A percentile compares a stretch with the other conserved stretches of the same genome.
phyloP scores from a whole-genome alignment of 2,113 vertebrate species.

The Pseudopipra pipra region DNA sequence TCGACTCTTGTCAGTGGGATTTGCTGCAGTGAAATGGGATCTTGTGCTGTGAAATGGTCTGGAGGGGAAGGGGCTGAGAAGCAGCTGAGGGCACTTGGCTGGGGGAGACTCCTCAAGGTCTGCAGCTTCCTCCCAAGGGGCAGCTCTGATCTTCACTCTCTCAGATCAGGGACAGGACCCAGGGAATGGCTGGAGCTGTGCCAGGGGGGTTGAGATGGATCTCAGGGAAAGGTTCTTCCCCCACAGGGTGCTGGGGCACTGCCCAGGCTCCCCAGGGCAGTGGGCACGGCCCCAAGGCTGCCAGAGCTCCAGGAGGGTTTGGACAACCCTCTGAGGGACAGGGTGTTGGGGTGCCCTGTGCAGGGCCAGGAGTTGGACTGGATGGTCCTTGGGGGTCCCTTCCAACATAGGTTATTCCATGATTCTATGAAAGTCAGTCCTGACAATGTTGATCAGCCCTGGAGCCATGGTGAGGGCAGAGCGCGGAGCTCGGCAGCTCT shows the following conservation, averaged over 20 bases:
- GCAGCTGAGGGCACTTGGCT: neutral
- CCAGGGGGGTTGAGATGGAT: neutral
- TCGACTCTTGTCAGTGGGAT: neutral
- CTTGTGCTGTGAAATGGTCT: neutral
- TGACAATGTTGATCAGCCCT: neutral
- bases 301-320: neutral
- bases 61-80: neutral
- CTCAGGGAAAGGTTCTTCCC: neutral
- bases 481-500: neutral
- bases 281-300: neutral
- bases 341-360: neutral
- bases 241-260: neutral
- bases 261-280: neutral
- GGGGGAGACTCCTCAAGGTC: neutral
- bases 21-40: neutral
- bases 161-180: neutral
- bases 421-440: neutral
- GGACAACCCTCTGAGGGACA: neutral
- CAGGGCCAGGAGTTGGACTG: neutral
- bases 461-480: fast-evolving
- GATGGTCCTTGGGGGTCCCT: neutral
- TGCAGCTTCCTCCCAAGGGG: neutral
- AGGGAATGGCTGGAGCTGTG: neutral
- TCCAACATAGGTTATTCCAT: neutral
- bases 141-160: neutral